Base-by-base conservation (phyloP, 2,888 invertebrate genomes). In the Apamea crenata region DNA sequence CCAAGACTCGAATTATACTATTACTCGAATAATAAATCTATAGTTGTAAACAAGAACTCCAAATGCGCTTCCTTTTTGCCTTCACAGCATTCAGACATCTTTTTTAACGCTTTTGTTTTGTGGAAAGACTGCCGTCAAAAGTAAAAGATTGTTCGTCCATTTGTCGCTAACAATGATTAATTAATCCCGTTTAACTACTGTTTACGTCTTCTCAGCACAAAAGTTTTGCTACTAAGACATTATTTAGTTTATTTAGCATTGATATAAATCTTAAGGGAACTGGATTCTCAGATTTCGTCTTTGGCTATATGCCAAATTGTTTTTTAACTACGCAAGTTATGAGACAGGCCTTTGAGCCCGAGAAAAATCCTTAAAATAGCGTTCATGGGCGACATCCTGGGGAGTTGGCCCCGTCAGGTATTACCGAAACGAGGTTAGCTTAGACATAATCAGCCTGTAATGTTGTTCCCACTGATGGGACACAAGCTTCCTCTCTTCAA, bases 81-180 rank as follows among this genome's bases (percentile, higher is more conserved):
- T 36, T 50, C 18, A 74, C 40, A 40, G 21, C 21, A 53, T 29
- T 47, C 47, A 6, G 21, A 61, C 40, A 40, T 65, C 16, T 36
- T 47, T 40, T 73, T 32, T 18, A 18, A 8, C n/a, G 25, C 12
- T 16, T 68, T 68, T 53, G 29, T 71, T 59, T 78, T 32, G 1
- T 1, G 44, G 25, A 44, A 32, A 32, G 4, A 53, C 14, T 6
- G 10, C 18, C 32, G 32, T n/a, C 50, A 53, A 67, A 67, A 50
- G 6, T 44, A 59, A 82, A 77, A 82, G 25, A 18, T 53, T 61
- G 66, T 29, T 18, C n/a, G 66, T 77, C 53, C 40, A 67, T 36
- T 83, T 67, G 66, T 61, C n/a, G 14, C 78, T 47, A 63, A 83
- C 59, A 78, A 68, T 61, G 50, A 80, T 83, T 68, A 83, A 80